phyloP scores from a whole-genome alignment of 2,888 invertebrate species.

The Pemphredon lugubris region DNA sequence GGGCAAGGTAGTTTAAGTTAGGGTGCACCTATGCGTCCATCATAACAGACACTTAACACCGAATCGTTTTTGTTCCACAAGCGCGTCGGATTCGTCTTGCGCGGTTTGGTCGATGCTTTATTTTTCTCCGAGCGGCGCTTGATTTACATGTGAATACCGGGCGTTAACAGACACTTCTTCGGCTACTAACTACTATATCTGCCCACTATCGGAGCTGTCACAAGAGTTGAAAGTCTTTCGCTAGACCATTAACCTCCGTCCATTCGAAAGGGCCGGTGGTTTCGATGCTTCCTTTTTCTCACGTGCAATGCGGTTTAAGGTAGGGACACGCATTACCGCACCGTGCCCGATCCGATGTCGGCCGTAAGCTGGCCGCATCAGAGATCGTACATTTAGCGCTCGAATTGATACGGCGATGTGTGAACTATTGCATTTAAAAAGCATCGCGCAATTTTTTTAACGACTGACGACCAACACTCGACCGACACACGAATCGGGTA shows the following conservation, averaged over 20 bases:
- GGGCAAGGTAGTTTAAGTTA: constrained; percentile 35
- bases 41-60: constrained; percentile 58
- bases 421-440: no score
- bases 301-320: not conserved
- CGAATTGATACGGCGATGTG: no score
- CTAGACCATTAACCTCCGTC: constrained; percentile 69
- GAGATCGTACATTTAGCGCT: no score
- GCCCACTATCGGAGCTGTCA: constrained; percentile 54
- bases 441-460: no score
- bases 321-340: no score
- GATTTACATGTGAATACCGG: constrained; percentile 78
- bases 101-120: constrained; percentile 46
- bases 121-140: constrained; percentile 62
- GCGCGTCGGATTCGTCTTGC: constrained; percentile 27
- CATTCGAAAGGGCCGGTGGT: constrained; percentile 43
- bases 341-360: no score
- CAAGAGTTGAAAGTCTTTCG: constrained; percentile 54
- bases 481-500: no score
- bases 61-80: constrained; percentile 8
- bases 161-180: constrained; percentile 77
- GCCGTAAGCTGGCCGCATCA: no score
- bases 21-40: constrained; percentile 49
- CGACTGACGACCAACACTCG: no score
- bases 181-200: constrained; percentile 65
- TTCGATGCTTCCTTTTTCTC: not conserved